phyloP scores from a whole-genome alignment of 2,113 vertebrate species.

The Chauna torquata region DNA sequence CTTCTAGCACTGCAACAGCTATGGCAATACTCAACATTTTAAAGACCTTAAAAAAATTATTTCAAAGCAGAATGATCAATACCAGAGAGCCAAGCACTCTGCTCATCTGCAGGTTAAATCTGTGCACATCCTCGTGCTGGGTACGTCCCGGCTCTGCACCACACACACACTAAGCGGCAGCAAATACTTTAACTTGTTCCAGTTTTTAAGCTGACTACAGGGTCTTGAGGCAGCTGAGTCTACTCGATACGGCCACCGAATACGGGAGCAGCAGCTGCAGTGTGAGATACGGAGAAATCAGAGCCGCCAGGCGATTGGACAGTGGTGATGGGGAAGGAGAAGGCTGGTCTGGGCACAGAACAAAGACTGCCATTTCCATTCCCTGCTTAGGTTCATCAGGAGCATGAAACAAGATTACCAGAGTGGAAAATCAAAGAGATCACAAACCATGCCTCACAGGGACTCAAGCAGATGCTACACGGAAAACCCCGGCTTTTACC shows the following conservation, averaged over 20 bases:
- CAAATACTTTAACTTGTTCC: neutral
- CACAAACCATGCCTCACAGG: fast-evolving
- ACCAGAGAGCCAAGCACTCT: neutral
- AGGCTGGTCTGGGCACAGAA: constrained; percentile 41
- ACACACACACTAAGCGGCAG: fast-evolving
- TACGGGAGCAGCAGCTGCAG: neutral
- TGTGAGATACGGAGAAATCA: neutral
- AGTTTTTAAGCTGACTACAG: neutral
- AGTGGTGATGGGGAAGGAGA: neutral
- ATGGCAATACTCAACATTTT: fast-evolving
- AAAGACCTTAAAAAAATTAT: neutral
- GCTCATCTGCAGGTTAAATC: neutral
- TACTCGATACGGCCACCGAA: neutral
- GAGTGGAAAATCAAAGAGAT: neutral
- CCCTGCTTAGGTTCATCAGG: neutral
- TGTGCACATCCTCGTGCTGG: fast-evolving
- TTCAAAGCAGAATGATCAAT: neutral
- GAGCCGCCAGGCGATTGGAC: neutral
- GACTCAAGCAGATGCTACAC: neutral
- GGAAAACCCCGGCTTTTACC: neutral
- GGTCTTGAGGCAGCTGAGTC: neutral
- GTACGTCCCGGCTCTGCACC: neutral
- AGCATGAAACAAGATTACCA: neutral
- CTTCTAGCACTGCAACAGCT: neutral
- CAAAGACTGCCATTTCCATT: constrained; percentile 70